phyloP scores from a whole-genome alignment of 2,113 vertebrate species.

The Bubo scandiacus region DNA sequence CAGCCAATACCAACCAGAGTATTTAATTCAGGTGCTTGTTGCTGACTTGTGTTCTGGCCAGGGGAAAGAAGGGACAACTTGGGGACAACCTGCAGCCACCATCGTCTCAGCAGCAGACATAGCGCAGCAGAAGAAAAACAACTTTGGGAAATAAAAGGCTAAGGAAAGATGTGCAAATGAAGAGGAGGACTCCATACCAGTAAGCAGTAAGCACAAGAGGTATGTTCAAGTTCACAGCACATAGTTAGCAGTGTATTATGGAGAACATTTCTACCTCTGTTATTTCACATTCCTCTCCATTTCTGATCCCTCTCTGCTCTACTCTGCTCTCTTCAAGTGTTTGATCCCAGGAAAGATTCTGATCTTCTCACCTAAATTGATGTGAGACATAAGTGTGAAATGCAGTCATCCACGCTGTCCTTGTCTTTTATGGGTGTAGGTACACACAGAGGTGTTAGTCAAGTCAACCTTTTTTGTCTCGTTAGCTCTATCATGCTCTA shows the following conservation, averaged over 20 bases:
- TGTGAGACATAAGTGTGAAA: fast-evolving
- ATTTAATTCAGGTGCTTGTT: neutral
- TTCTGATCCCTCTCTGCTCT: neutral
- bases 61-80: fast-evolving
- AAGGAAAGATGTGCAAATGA: neutral
- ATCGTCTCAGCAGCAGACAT: fast-evolving
- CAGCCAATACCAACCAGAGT: neutral
- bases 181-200: no score
- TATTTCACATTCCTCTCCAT: fast-evolving
- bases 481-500: neutral
- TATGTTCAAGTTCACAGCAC: neutral
- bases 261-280: neutral
- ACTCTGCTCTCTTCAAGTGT: neutral
- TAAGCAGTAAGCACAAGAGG: neutral
- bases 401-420: no score
- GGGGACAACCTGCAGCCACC: neutral
- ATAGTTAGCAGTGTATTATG: neutral
- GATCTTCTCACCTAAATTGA: fast-evolving
- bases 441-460: neutral
- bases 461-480: neutral
- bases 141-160: neutral
- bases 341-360: neutral
- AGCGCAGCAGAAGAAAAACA: neutral
- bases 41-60: neutral
- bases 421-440: neutral